phyloP scores from a whole-genome alignment of 2,113 vertebrate species.

The Brachyistius frenatus region DNA sequence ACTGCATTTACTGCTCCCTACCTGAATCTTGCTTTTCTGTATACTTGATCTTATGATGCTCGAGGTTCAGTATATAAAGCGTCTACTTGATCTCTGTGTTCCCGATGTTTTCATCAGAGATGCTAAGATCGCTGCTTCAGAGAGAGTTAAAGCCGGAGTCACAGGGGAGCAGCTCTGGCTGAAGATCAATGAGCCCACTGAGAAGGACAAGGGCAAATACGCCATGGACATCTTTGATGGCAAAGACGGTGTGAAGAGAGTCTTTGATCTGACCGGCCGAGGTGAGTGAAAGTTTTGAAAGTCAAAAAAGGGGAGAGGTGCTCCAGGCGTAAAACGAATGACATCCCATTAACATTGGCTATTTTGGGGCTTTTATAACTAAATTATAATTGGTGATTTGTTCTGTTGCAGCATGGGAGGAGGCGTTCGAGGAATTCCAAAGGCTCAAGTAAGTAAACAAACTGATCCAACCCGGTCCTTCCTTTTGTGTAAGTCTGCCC shows the following conservation, averaged over 20 bases:
- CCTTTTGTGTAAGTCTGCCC: slow-evolving; percentile 35
- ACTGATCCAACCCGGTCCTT: slow-evolving; percentile 9
- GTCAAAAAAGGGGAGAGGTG: slow-evolving; percentile 16
- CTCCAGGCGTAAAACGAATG: not conserved
- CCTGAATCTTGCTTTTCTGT: slow-evolving; percentile 12
- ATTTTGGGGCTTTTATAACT: not conserved
- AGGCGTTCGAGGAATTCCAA: slow-evolving; percentile 97
- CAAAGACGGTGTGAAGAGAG: slow-evolving; percentile 88
- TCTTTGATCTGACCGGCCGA: slow-evolving; percentile 91
- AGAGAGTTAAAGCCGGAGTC: slow-evolving; percentile 92
- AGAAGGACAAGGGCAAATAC: slow-evolving; percentile 97
- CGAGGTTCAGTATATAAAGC: not conserved
- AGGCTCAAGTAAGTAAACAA: slow-evolving; percentile 94
- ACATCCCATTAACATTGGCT: not conserved
- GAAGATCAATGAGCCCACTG: slow-evolving; percentile 97
- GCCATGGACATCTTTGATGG: slow-evolving; percentile 95
- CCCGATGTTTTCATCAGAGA: slow-evolving; percentile 78
- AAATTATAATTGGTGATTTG: slow-evolving; percentile 6
- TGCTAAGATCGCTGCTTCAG: slow-evolving; percentile 91
- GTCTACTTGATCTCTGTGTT: slow-evolving; percentile 20
- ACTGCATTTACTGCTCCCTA: not conserved
- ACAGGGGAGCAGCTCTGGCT: slow-evolving; percentile 97
- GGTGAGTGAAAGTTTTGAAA: slow-evolving; percentile 81
- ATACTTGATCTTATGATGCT: not conserved
- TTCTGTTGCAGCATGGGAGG: slow-evolving; percentile 89